A percentile compares a stretch with the other conserved stretches of the same genome.
phyloP scores from a whole-genome alignment of 2,888 invertebrate species.

The Gymnocheta viridis region DNA sequence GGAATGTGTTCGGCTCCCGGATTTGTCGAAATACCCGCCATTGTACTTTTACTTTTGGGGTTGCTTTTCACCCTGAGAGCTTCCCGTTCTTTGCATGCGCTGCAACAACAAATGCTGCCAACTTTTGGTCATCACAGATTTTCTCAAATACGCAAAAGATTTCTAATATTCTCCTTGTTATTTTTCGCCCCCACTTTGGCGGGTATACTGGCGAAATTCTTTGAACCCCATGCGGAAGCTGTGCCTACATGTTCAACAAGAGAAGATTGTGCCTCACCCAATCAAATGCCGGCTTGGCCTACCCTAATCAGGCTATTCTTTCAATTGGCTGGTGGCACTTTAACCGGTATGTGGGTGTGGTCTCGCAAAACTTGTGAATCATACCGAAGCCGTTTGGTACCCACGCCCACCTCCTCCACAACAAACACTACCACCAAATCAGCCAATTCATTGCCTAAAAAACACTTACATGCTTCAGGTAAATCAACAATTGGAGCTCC shows the following conservation, averaged over 20 bases:
- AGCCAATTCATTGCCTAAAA: slow-evolving; percentile 77
- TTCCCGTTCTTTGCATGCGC: slow-evolving; percentile 77
- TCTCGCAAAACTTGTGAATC: slow-evolving; percentile 82
- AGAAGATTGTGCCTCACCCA: slow-evolving; percentile 77
- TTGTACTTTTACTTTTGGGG: slow-evolving; percentile 77
- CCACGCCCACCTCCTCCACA: slow-evolving; percentile 77
- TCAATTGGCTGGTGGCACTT: slow-evolving; percentile 79
- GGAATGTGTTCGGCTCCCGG: slow-evolving; percentile 89
- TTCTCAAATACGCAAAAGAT: slow-evolving; percentile 80
- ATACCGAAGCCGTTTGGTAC: slow-evolving; percentile 79
- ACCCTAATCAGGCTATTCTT: slow-evolving; percentile 79
- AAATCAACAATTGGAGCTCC: slow-evolving; percentile 75
- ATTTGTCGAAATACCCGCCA: slow-evolving; percentile 80
- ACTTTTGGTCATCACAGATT: slow-evolving; percentile 79
- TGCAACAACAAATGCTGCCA: slow-evolving; percentile 80
- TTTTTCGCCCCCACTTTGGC: slow-evolving; percentile 80
- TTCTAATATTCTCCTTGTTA: slow-evolving; percentile 79
- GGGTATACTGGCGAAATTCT: slow-evolving; percentile 77
- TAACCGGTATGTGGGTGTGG: slow-evolving; percentile 82
- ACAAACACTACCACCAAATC: slow-evolving; percentile 76
- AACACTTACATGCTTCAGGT: slow-evolving; percentile 73
- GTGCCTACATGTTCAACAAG: slow-evolving; percentile 77
- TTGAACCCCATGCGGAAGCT: slow-evolving; percentile 77
- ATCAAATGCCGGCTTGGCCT: slow-evolving; percentile 76
- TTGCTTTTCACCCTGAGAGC: slow-evolving; percentile 81